Percentiles rank a stretch among this genome's conserved stretches.
Evolutionary conservation across 1,140 invertebrate genomes (phyloP).

Genomic region (Caligus rogercresseyi): DNA sequence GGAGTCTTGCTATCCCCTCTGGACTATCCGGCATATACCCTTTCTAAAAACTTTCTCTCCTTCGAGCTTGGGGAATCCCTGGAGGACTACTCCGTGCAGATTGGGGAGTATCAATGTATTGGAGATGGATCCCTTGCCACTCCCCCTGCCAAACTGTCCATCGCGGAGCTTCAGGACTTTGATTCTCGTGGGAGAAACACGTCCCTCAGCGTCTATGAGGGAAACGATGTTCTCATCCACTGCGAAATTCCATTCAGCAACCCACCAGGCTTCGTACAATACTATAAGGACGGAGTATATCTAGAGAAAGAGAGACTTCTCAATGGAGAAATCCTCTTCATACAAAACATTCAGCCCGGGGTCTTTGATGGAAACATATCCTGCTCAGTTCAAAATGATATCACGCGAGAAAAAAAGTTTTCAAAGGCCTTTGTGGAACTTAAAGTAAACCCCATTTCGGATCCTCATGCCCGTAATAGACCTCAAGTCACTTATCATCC

Average conservation of each 20-base stretch:
- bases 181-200: not conserved
- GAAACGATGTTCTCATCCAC: constrained; percentile 6
- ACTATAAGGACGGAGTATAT: not conserved
- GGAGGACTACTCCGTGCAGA: not conserved
- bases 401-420: constrained; percentile 3
- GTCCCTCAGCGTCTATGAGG: not conserved
- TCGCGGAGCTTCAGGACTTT: constrained; percentile 10
- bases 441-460: not conserved
- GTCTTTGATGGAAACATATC: not conserved
- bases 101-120: constrained; percentile 10
- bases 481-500: constrained; percentile 5
- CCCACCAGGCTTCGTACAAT: constrained; percentile 8
- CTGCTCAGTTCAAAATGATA: constrained; percentile 2
- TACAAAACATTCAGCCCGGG: not conserved
- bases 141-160: not conserved
- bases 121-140: not conserved
- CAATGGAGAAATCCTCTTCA: constrained; percentile 7
- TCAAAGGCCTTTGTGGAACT: not conserved
- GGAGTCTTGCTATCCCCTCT: not conserved
- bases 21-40: not conserved
- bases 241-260: not conserved
- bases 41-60: not conserved
- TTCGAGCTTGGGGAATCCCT: not conserved
- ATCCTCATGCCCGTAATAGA: not conserved
- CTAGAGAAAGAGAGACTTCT: not conserved